Conservation (phyloP, 2,797 vertebrate genomes). For the Hirundo rustica region DNA sequence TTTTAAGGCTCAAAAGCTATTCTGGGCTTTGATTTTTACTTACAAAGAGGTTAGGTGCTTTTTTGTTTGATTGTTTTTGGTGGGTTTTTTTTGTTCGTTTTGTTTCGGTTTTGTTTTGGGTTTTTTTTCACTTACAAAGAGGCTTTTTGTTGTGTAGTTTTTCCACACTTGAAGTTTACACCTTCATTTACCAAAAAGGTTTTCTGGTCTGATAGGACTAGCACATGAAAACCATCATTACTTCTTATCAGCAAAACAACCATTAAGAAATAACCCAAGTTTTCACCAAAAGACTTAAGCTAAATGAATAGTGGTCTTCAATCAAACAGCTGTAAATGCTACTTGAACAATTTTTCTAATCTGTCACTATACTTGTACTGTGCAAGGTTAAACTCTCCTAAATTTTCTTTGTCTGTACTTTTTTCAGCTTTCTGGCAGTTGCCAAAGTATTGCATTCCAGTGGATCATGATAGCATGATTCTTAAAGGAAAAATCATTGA, state of each 20-base stretch:
- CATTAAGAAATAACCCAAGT: not conserved
- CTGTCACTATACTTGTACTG: not conserved
- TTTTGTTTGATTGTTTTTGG: not conserved
- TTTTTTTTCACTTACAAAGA: not conserved
- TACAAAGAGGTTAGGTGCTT: rapidly evolving
- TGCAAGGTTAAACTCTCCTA: not conserved
- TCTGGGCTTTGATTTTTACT: not conserved
- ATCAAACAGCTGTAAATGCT: not conserved
- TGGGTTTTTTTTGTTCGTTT: not conserved
- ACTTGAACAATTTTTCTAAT: not conserved
- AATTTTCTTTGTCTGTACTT: not conserved
- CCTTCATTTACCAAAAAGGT: not conserved
- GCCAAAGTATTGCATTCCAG: not conserved
- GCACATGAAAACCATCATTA: not conserved
- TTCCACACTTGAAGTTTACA: not conserved
- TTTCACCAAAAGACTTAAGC: not conserved
- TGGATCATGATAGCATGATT: not conserved
- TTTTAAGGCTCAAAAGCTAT: slow-evolving; percentile 9
- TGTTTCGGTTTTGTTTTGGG: too few relatives aligned
- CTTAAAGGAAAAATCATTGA: not conserved
- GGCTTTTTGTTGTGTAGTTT: not conserved
- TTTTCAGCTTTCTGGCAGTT: not conserved
- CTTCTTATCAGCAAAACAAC: not conserved
- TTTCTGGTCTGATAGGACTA: not conserved
- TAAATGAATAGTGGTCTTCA: not conserved